Evolutionary conservation across 2,888 invertebrate species (phyloP), one percentile per base, ranked within the genome.

Genomic region (Willowsia nigromaculata): DNA sequence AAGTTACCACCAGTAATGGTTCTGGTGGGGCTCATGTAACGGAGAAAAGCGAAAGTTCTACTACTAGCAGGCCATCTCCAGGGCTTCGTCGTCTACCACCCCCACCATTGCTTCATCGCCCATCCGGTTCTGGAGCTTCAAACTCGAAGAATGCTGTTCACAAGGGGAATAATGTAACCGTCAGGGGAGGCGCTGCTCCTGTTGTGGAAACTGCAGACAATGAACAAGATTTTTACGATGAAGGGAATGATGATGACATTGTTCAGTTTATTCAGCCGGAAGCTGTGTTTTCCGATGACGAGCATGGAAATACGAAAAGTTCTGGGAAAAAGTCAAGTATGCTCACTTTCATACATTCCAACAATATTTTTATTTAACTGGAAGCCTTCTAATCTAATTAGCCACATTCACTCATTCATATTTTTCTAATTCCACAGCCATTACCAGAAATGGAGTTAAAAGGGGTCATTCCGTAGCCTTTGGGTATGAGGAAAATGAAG

Each of bases 221-320:
- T 43, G 88, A 82, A 6, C 83, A 76, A 50, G 65, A 50, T 6
- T 83, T 18, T 47, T 40, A 53, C 33, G 53, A 87, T 40, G 86
- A 87, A 27, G 87, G 81, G 9, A 81, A 74, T 13, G 74, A 80
- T 40, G 87, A 80, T 22, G 85, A 86, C n/a, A 80, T 81, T 53
- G 22, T 43, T 0, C 83, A 85, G 47, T 85, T 85, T 59, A 85
- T 85, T 76, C 85, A 83, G n/a, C 88, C 88, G 7, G 88, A 88
- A 65, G 50, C 88, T 0, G 88, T 88, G 1, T 88, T 88, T 47
- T 88, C 88, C 6, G 88, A 88, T 50, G 88, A 88, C 30, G 88
- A 88, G 43, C 76, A 85, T 37, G 65, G 82, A 15, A 81, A 25
- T 15, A 9, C 50, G 40, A 68, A 37, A 25, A 62, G 25, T 50